phyloP scores from a whole-genome alignment of 2,113 vertebrate genomes.

The Xerus inauris region DNA sequence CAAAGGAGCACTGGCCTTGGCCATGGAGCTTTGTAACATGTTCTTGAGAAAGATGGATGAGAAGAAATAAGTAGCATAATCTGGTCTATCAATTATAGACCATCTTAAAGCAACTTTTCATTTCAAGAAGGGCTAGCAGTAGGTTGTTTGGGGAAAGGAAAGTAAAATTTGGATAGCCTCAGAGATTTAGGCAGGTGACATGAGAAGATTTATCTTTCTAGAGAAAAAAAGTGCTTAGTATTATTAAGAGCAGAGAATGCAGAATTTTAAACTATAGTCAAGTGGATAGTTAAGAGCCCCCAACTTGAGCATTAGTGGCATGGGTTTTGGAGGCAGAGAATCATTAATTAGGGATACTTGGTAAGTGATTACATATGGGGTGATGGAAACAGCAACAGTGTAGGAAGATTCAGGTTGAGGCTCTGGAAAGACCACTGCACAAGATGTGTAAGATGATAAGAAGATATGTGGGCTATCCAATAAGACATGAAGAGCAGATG shows the following conservation, averaged over 20 bases:
- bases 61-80: neutral
- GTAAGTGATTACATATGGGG: neutral
- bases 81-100: neutral
- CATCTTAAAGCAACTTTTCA: neutral
- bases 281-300: neutral
- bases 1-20: rapidly evolving
- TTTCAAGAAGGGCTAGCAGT: neutral
- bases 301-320: neutral
- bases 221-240: neutral
- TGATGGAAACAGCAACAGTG: neutral
- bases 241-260: neutral
- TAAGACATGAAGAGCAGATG: neutral
- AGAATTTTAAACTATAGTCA: neutral
- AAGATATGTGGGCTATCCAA: neutral
- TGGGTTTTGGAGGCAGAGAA: neutral
- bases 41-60: neutral
- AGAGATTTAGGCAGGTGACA: too few species aligned
- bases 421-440: neutral
- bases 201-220: neutral
- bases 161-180: neutral
- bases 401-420: neutral
- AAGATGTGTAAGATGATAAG: neutral
- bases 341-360: neutral
- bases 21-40: neutral
- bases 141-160: neutral